A percentile compares a stretch with the other conserved stretches of the same genome.
Conservation (phyloP, 1,140 invertebrate genomes). For the Cyclina sinensis region DNA sequence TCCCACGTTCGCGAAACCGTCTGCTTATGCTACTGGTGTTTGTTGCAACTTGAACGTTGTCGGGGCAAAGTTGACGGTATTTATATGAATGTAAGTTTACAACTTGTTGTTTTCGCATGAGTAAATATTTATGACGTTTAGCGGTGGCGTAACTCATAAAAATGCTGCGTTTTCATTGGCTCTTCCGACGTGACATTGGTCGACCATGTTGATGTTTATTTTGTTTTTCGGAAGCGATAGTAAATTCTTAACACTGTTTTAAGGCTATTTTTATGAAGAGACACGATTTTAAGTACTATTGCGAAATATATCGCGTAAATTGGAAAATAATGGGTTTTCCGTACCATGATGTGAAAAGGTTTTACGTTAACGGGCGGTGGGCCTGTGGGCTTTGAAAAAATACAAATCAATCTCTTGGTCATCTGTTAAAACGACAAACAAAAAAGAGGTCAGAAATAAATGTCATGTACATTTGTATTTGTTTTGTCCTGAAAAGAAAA, state of each 20-base stretch:
- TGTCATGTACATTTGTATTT: too few species aligned
- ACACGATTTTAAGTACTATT: neutral
- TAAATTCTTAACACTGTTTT: neutral
- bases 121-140: neutral
- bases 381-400: too few species aligned
- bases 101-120: neutral
- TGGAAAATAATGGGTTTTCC: neutral
- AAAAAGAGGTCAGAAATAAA: too few species aligned
- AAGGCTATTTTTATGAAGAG: neutral
- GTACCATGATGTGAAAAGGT: neutral
- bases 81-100: neutral
- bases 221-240: neutral
- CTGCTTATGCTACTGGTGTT: neutral
- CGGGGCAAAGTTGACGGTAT: neutral
- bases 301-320: neutral
- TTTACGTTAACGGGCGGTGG: too few species aligned
- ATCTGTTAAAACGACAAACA: too few species aligned
- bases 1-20: neutral
- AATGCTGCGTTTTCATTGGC: neutral
- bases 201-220: neutral
- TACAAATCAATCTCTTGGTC: too few species aligned
- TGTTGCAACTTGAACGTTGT: neutral
- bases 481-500: too few species aligned
- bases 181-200: neutral
- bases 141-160: conserved; percentile 2